phyloP scores from a whole-genome alignment of 2,888 invertebrate species.

The Bedellia somnulentella region DNA sequence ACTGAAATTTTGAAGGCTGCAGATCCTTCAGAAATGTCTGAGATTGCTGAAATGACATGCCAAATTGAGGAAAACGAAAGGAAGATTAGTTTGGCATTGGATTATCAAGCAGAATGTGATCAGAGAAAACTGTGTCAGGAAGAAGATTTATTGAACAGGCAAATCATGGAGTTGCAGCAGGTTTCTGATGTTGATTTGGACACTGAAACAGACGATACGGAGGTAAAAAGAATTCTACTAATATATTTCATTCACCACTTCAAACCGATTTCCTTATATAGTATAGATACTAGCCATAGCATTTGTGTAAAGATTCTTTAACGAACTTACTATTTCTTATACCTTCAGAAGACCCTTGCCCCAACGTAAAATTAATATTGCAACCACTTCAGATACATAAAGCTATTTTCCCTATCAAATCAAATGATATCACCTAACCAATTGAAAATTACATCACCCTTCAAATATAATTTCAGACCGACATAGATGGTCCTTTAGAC shows the following conservation, averaged over 20 bases:
- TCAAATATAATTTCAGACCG: conserved; percentile 53
- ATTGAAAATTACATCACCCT: too few relatives aligned
- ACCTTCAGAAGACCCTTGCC: too few relatives aligned
- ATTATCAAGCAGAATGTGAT: conserved; percentile 71
- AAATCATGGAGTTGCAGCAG: conserved; percentile 73
- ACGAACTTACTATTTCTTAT: too few relatives aligned
- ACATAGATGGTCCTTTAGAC: conserved; percentile 64
- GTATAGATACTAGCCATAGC: too few relatives aligned
- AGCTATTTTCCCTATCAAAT: too few relatives aligned
- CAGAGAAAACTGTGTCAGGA: conserved; percentile 74
- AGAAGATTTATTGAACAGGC: conserved; percentile 73
- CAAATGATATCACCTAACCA: too few relatives aligned
- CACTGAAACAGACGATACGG: conserved; percentile 80
- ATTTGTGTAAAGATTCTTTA: too few relatives aligned
- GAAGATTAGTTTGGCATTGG: conserved; percentile 63
- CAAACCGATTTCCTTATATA: too few relatives aligned
- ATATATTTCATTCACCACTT: neutral
- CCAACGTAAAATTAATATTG: too few relatives aligned
- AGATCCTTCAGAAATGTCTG: conserved; percentile 51
- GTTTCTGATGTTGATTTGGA: conserved; percentile 76
- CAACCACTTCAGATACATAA: too few relatives aligned
- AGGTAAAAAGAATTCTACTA: conserved; percentile 33
- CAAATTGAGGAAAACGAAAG: conserved; percentile 56
- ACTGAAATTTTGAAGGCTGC: conserved; percentile 41
- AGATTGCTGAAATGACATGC: conserved; percentile 54